Conservation (phyloP, 1,140 invertebrate species). For the Drosophila setifemur region DNA sequence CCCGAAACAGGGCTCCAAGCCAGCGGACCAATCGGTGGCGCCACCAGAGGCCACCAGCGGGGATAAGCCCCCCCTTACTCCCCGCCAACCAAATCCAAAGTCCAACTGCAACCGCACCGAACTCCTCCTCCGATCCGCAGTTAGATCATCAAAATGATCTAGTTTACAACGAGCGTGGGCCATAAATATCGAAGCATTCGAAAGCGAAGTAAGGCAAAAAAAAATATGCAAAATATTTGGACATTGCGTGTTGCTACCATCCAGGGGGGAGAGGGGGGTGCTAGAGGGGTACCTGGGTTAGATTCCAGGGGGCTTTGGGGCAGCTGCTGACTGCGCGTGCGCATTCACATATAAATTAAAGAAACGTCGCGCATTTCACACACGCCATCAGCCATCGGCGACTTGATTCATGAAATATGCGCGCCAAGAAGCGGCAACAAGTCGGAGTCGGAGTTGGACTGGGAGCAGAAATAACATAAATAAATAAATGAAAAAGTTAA, state of each 20-base stretch:
- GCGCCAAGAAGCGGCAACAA: conserved; percentile 55
- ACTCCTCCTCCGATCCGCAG: conserved; percentile 9
- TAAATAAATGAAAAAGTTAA: conserved; percentile 38
- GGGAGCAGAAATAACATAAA: conserved; percentile 28
- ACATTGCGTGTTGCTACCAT: conserved; percentile 57
- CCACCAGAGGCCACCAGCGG: conserved; percentile 44
- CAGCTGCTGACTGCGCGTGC: conserved; percentile 60
- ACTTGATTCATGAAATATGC: conserved; percentile 78
- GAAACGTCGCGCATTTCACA: conserved; percentile 69
- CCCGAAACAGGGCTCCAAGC: conserved; percentile 17
- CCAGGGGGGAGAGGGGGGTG: background rate
- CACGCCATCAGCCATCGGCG: conserved; percentile 40
- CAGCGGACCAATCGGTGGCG: too few species aligned
- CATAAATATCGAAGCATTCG: conserved; percentile 51
- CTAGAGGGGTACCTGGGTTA: background rate
- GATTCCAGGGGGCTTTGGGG: too few species aligned
- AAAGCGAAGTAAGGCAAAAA: conserved; percentile 50
- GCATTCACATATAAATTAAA: conserved; percentile 81
- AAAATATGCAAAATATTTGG: conserved; percentile 65
- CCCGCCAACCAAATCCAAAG: background rate
- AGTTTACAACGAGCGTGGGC: conserved; percentile 57
- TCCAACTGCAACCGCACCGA: background rate
- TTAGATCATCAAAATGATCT: conserved; percentile 71
- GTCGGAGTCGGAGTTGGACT: conserved; percentile 16
- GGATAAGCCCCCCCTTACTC: too few species aligned